Conservation (phyloP, 2,888 invertebrate species). For the Drosophila suboccidentalis region DNA sequence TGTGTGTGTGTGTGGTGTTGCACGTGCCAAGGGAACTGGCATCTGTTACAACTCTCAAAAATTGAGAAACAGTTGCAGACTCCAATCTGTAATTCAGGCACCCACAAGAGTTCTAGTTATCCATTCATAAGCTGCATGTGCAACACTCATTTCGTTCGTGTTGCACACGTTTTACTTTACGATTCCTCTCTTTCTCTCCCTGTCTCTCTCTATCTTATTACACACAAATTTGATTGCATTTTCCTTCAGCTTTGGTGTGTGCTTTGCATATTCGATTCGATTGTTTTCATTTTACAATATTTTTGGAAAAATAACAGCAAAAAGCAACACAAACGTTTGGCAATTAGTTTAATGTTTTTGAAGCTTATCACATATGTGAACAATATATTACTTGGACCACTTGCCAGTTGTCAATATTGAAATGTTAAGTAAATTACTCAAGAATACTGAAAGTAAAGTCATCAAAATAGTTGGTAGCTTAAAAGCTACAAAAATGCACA, state of each 20-base stretch:
- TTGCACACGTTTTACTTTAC: constrained; percentile 16
- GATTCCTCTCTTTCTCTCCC: constrained; percentile 1
- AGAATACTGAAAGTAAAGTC: not conserved
- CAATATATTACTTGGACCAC: not conserved
- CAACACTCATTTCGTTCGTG: constrained; percentile 37
- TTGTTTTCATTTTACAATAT: not conserved
- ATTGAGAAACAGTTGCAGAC: not conserved
- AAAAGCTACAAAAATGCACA: too few species aligned
- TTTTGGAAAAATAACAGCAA: not conserved
- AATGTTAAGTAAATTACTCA: not conserved
- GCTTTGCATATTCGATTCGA: constrained; percentile 48
- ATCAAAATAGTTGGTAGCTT: too few species aligned
- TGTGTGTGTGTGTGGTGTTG: constrained; percentile 14
- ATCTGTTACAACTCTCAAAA: constrained; percentile 21
- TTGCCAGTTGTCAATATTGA: not conserved
- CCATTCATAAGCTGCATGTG: constrained; percentile 44
- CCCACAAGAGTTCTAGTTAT: constrained; percentile 35
- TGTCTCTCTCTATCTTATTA: constrained; percentile 2
- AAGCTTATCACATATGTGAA: not conserved
- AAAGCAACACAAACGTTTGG: not conserved
- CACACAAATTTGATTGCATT: constrained; percentile 62
- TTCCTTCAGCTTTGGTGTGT: constrained; percentile 20
- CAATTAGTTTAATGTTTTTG: not conserved
- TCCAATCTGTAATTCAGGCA: constrained; percentile 17
- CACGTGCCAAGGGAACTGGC: constrained; percentile 38